A percentile compares a stretch with the other conserved stretches of the same genome.
Conservation (phyloP, 2,888 invertebrate species). For the Cheilosia scutellata region DNA sequence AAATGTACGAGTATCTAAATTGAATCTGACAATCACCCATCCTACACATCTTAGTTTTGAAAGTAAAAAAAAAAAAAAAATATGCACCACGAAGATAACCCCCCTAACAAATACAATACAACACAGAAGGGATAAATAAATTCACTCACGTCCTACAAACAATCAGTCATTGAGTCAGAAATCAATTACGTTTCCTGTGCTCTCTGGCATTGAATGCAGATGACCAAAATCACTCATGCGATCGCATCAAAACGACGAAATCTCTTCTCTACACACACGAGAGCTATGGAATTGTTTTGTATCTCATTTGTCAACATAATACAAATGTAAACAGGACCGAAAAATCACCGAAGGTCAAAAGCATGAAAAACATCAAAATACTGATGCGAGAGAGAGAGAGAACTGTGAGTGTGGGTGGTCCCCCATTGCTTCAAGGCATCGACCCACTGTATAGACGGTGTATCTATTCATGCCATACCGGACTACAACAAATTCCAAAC, state of each 20-base stretch:
- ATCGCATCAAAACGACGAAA: slow-evolving; percentile 64
- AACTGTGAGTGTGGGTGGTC: background rate
- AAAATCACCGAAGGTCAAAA: slow-evolving; percentile 67
- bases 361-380: slow-evolving; percentile 57
- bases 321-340: slow-evolving; percentile 68
- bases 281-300: slow-evolving; percentile 62
- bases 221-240: slow-evolving; percentile 69
- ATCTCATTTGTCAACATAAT: slow-evolving; percentile 73
- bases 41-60: slow-evolving; percentile 31
- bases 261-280: slow-evolving; percentile 51
- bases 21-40: slow-evolving; percentile 52
- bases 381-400: background rate
- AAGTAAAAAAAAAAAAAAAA: slow-evolving; percentile 29
- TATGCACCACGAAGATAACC: slow-evolving; percentile 54
- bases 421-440: background rate
- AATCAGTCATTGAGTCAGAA: slow-evolving; percentile 73
- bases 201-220: slow-evolving; percentile 57
- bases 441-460: slow-evolving; percentile 3
- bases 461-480: slow-evolving; percentile 22
- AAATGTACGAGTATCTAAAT: slow-evolving; percentile 53
- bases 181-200: slow-evolving; percentile 66
- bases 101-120: background rate
- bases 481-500: slow-evolving; percentile 39
- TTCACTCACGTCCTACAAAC: slow-evolving; percentile 70
- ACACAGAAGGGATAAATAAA: slow-evolving; percentile 63